A percentile compares a stretch with the other conserved stretches of the same genome.
phyloP scores from a whole-genome alignment of 2,888 invertebrate species.

The Chymomyza procnemis region DNA sequence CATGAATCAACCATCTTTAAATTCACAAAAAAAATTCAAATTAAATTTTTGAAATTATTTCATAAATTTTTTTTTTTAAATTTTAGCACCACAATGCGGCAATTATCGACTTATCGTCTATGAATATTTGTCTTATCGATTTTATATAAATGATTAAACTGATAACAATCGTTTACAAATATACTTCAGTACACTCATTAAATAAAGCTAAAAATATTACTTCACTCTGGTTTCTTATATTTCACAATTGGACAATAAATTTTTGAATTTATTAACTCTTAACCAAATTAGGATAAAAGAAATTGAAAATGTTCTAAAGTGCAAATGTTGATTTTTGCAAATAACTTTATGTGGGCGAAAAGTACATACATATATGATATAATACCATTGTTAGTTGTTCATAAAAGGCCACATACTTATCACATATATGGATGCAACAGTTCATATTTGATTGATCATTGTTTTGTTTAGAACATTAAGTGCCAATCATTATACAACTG shows the following conservation, averaged over 20 bases:
- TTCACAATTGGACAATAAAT: neutral
- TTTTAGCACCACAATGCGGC: no score
- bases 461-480: neutral
- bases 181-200: no score
- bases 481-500: neutral
- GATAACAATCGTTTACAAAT: no score
- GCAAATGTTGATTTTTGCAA: neutral
- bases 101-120: no score
- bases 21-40: no score
- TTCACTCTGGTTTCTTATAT: neutral
- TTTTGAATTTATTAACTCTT: neutral
- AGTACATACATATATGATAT: neutral
- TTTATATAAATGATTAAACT: no score
- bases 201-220: no score
- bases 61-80: no score
- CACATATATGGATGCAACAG: neutral
- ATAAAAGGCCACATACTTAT: neutral
- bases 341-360: neutral
- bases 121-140: no score
- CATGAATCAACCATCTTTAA: no score
- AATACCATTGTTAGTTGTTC: neutral
- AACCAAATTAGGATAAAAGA: neutral
- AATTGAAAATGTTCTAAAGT: neutral
- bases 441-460: neutral
- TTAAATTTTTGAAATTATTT: no score